Conservation (phyloP, 2,888 invertebrate genomes). For the Amphipyra berbera region DNA sequence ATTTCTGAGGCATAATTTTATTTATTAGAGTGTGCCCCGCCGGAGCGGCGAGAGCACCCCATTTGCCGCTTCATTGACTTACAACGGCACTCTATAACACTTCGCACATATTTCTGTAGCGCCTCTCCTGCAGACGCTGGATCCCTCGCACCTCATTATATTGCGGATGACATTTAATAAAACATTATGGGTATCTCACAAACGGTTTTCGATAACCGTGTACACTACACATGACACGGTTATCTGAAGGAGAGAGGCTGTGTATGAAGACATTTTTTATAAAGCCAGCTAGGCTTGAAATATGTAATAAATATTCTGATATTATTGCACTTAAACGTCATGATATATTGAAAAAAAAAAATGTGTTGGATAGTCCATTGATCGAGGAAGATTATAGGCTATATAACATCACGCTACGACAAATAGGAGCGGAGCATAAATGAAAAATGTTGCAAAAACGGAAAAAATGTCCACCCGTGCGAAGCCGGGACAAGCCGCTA, state of each 20-base stretch:
- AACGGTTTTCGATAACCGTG: constrained; percentile 83
- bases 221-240: constrained; percentile 59
- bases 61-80: constrained; percentile 90
- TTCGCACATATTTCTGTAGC: constrained; percentile 90
- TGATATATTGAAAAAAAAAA: neutral
- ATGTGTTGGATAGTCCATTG: too few relatives aligned
- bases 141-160: constrained; percentile 89
- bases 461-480: too few relatives aligned
- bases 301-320: constrained; percentile 39
- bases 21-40: constrained; percentile 88
- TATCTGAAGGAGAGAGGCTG: constrained; percentile 46
- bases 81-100: constrained; percentile 89
- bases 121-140: constrained; percentile 81
- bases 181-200: constrained; percentile 85
- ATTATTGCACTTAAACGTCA: constrained; percentile 12
- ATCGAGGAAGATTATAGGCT: too few relatives aligned
- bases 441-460: too few relatives aligned
- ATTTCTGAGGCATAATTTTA: constrained; percentile 90
- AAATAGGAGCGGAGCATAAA: too few relatives aligned
- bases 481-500: too few relatives aligned
- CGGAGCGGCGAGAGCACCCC: constrained; percentile 85
- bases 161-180: constrained; percentile 89
- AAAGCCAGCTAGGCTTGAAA: constrained; percentile 44
- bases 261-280: constrained; percentile 33
- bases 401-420: too few relatives aligned